Evolutionary conservation across 2,888 invertebrate genomes (phyloP).

Genomic region (Acleris literana): DNA sequence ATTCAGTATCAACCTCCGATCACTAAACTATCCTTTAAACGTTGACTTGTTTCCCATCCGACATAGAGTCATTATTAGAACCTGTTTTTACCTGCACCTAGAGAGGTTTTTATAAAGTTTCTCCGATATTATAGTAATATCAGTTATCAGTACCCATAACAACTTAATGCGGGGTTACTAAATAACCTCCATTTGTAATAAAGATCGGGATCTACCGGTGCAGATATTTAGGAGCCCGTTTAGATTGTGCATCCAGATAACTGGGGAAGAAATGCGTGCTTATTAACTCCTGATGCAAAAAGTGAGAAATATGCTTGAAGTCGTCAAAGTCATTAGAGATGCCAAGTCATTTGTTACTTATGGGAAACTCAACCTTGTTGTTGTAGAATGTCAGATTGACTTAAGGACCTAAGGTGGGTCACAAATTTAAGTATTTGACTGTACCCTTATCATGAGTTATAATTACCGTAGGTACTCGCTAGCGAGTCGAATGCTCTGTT

Average conservation of each 20-base stretch:
- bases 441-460: too few species aligned
- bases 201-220: conserved; percentile 31
- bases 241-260: conserved; percentile 30
- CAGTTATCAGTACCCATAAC: conserved; percentile 30
- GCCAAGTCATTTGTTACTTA: too few species aligned
- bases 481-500: too few species aligned
- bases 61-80: conserved; percentile 28
- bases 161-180: conserved; percentile 35
- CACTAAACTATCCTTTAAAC: conserved; percentile 20
- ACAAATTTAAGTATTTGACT: too few species aligned
- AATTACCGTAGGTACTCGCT: too few species aligned
- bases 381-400: too few species aligned
- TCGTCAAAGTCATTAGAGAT: too few species aligned
- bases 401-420: too few species aligned
- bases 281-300: background rate
- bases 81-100: conserved; percentile 13
- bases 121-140: conserved; percentile 18
- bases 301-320: too few species aligned
- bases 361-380: too few species aligned
- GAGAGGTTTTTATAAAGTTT: conserved; percentile 23
- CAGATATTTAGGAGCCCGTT: conserved; percentile 31
- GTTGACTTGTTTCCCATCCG: conserved; percentile 11
- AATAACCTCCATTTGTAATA: conserved; percentile 38
- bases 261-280: conserved; percentile 21
- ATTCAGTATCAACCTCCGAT: conserved; percentile 14